phyloP scores from a whole-genome alignment of 2,797 vertebrate species.

The Bryconaethiops microstoma region DNA sequence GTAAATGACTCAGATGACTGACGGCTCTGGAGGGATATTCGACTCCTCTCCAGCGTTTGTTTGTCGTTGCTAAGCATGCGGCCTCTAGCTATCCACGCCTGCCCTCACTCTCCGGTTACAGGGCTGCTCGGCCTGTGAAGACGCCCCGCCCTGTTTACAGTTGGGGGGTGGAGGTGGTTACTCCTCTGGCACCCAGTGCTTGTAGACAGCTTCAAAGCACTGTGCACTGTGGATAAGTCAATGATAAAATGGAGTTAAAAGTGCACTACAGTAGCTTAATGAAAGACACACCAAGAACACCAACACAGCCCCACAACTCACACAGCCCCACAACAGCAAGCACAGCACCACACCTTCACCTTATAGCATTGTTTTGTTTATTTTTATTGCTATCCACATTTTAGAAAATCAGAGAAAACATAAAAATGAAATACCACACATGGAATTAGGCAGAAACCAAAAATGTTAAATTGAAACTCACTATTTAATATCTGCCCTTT shows the following conservation, averaged over 20 bases:
- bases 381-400: too few relatives aligned
- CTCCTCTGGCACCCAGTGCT: neutral
- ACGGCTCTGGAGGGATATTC: slow-evolving; percentile 51
- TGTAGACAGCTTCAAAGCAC: neutral
- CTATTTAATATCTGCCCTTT: too few relatives aligned
- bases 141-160: slow-evolving; percentile 34
- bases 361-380: too few relatives aligned
- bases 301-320: neutral
- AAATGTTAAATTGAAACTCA: too few relatives aligned
- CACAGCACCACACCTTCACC: too few relatives aligned
- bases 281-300: neutral
- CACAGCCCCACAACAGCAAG: too few relatives aligned
- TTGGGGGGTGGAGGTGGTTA: too few relatives aligned
- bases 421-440: too few relatives aligned
- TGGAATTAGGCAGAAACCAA: too few relatives aligned
- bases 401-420: too few relatives aligned
- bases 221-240: neutral
- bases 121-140: slow-evolving; percentile 1
- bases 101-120: slow-evolving; percentile 79
- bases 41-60: slow-evolving; percentile 71
- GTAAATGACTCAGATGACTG: slow-evolving; percentile 34
- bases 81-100: slow-evolving; percentile 69
- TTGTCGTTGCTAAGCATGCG: slow-evolving; percentile 73
- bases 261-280: neutral
- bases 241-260: too few relatives aligned